Evolutionary conservation across 2,113 vertebrate species (phyloP).

Genomic region (Neodontobutis hainanensis): DNA sequence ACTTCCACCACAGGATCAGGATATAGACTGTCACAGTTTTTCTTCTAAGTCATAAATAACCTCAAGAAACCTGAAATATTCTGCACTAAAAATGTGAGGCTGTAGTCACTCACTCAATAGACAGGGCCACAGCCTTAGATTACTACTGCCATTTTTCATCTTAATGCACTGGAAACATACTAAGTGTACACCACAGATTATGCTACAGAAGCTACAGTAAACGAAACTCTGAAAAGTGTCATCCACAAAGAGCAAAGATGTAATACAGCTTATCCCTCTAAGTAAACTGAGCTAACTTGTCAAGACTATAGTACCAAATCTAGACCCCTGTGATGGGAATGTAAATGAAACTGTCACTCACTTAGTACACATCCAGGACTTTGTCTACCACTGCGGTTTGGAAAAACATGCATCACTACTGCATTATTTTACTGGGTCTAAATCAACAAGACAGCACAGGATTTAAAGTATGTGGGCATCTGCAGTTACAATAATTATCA

Average conservation of each 20-base stretch:
- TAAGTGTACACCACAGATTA: slow-evolving; percentile 9
- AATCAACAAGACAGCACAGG: too few species aligned
- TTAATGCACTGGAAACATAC: slow-evolving; percentile 14
- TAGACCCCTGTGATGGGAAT: slow-evolving; percentile 7
- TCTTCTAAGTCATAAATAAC: slow-evolving; percentile 12
- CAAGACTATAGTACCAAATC: slow-evolving; percentile 10
- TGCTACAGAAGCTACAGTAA: slow-evolving; percentile 4
- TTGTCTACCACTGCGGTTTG: too few species aligned
- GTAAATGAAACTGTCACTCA: slow-evolving; percentile 13
- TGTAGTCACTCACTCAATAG: background rate
- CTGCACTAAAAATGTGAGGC: background rate
- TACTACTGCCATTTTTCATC: slow-evolving; percentile 18
- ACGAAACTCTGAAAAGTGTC: slow-evolving; percentile 11
- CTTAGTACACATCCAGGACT: background rate
- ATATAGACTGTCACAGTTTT: slow-evolving; percentile 12
- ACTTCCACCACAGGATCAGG: background rate
- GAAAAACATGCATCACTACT: too few species aligned
- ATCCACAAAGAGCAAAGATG: slow-evolving; percentile 26
- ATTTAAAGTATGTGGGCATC: too few species aligned
- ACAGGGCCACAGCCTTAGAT: slow-evolving; percentile 14
- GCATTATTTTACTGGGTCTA: background rate
- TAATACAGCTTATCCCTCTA: slow-evolving; percentile 20
- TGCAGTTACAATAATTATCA: too few species aligned
- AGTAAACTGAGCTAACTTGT: slow-evolving; percentile 11
- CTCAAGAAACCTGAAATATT: slow-evolving; percentile 17